Evolutionary conservation across 2,113 vertebrate genomes (phyloP), one percentile per base, ranked within the genome.

Genomic region (Labrus mixtus): DNA sequence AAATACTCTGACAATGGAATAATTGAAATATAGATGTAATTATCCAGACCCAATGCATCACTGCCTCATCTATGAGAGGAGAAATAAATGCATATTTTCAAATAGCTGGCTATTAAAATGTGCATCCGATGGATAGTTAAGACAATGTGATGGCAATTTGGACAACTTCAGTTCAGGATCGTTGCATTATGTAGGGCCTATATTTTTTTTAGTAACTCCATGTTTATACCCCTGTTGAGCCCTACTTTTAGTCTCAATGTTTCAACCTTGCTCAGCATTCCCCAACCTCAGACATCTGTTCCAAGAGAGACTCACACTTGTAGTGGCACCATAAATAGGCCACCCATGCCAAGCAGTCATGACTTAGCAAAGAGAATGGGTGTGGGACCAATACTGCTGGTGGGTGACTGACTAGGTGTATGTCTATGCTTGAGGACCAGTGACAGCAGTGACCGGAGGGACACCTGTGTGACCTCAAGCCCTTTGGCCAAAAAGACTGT

Each of bases 381-480:
- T 69, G 70, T 81, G 66, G 65, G 73, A 76, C 25, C 45, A 55
- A 22, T 23, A 39, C 25, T 62, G 50, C 6, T 51, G 48, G 33
- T 63, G 63, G 29, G 33, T 65, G 62, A 56, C 66, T 68, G 53
- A 55, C 51, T 62, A 50, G 63, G 48, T 76, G 62, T 46, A 46
- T 50, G 50, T 70, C 37, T 66, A 20, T 50, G 19, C 1, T 45
- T 76, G 53, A 81, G 46, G 66, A 76, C 36, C 36, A 53, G 58
- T 50, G 62, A 63, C 81, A 88, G 81, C 59, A 73, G 62, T 65
- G 64, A 81, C 66, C 75, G 70, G 25, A 57, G 58, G 72, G 59
- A 41, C 90, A 93, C 87, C 89, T 93, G 89, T 91, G 81, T 45
- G 87, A 92, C 89, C 87, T 83, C 50, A 59, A 19, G 17, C 66